A percentile compares a stretch with the other conserved stretches of the same genome.
Conservation (phyloP, 2,113 vertebrate species). For the Chloropsis cyanopogon region DNA sequence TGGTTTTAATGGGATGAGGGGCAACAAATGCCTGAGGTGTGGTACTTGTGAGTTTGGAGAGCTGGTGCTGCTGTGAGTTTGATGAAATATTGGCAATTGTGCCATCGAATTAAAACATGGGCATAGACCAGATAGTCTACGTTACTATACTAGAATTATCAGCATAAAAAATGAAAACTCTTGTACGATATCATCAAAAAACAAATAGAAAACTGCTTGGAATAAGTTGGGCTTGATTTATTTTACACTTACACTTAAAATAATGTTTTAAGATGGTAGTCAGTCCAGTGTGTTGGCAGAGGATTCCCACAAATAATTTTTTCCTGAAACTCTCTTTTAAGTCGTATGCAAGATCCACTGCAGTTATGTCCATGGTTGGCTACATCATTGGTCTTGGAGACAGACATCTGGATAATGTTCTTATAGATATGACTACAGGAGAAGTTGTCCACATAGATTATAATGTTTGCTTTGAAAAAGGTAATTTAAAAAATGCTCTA, state of each 20-base stretch:
- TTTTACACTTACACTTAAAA: constrained; percentile 9
- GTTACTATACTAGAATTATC: neutral
- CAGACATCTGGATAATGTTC: constrained; percentile 96
- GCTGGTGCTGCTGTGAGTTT: neutral
- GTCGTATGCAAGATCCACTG: constrained; percentile 96
- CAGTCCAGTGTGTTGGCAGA: constrained; percentile 45
- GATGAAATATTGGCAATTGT: neutral
- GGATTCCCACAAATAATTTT: constrained; percentile 60
- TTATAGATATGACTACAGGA: constrained; percentile 98
- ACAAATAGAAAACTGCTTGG: constrained; percentile 6
- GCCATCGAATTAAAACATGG: neutral
- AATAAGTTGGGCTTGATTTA: constrained; percentile 1
- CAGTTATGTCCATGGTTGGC: constrained; percentile 99
- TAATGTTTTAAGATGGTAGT: constrained; percentile 40
- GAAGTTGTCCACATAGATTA: constrained; percentile 99
- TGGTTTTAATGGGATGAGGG: neutral
- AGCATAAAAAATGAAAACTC: neutral
- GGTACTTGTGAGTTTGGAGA: neutral
- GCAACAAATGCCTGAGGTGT: neutral
- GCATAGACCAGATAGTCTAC: neutral
- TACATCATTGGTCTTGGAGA: constrained; percentile 99
- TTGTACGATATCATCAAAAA: neutral
- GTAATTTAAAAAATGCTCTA: constrained; percentile 70
- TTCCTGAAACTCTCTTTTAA: constrained; percentile 70
- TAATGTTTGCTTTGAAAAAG: constrained; percentile 99